Base-by-base conservation (phyloP, 2,113 vertebrate genomes). In the Tangachromis dhanisi region DNA sequence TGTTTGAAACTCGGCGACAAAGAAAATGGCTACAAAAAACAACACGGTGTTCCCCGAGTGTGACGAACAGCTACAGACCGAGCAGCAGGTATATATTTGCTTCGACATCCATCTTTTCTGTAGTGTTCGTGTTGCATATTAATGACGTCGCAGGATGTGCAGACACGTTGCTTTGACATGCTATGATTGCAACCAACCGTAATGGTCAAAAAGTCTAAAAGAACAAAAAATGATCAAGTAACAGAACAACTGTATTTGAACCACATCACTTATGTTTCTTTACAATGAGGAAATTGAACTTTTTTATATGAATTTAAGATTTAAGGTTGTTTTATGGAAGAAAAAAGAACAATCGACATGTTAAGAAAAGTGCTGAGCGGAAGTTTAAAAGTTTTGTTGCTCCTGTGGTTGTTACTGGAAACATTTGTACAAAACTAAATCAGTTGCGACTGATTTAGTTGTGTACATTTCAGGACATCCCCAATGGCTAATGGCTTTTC, bases 341-440 rank as follows among this genome's bases (percentile, higher is more conserved):
- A 38, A 68, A 38, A 68, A 21, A 1, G 63, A 40, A 40, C 1
- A 21, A 68, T 24, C 1, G 1, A 40, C 7, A 21, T 40, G 4
- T 68, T 68, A 40, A 40, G 63, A 68, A 68, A 68, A 68, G n/a
- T 19, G 19, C 10, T 38, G 63, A 0, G 63, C 0, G 0, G 33
- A 68, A 68, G 19, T 21, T 38, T 21, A 66, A 66, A 66, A 38
- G 6, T n/a, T n/a, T 38, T 0, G 1, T 38, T 38, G 61, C 61
- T 13, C 0, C 0, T 13, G 0, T 68, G 11, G 33, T 68, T 68
- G 7, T 38, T 68, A 68, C 63, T 21, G 33, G 11, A 68, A 38
- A 68, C 19, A 68, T 66, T 38, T 63, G 29, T 63, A 63, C 6
- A 33, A 7, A 63, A 33, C 29, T 63, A 63, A 63, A 63, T 61